A percentile compares a stretch with the other conserved stretches of the same genome.
These are phyloP conservation scores for Baccha elongata DNA, from an alignment of 2,888 invertebrate species.

Conservation along the genomic window DNA sequence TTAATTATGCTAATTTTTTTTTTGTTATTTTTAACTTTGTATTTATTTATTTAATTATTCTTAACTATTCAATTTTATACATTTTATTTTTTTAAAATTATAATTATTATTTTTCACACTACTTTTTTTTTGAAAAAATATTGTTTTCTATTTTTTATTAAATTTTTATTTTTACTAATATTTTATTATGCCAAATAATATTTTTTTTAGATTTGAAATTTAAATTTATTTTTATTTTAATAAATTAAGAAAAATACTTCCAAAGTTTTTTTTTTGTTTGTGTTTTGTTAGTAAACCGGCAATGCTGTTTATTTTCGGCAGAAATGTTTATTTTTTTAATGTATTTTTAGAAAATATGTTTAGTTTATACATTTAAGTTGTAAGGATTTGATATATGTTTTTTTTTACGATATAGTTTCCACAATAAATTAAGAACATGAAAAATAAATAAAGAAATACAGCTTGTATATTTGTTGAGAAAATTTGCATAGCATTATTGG, in stretches of 20 bases:
- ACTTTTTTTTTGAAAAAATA: constrained; percentile 65
- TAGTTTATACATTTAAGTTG: constrained; percentile 15
- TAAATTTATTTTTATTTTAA: constrained; percentile 10
- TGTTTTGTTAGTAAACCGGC: constrained; percentile 25
- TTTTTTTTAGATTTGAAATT: constrained; percentile 26
- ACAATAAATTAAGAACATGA: not conserved
- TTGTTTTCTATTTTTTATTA: constrained; percentile 40
- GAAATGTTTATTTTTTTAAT: constrained; percentile 2
- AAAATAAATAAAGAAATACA: too few species aligned
- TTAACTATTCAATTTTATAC: constrained; percentile 66
- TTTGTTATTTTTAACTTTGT: constrained; percentile 26
- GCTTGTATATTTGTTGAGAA: too few species aligned
- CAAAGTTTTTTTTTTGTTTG: not conserved
- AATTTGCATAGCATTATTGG: too few species aligned
- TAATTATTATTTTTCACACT: constrained; percentile 48
- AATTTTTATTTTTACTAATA: constrained; percentile 17
- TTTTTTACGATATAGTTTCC: constrained; percentile 2
- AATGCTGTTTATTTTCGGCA: constrained; percentile 9
- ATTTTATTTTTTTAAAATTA: constrained; percentile 29
- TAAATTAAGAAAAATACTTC: constrained; percentile 16
- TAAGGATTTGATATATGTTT: constrained; percentile 2
- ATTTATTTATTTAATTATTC: constrained; percentile 56
- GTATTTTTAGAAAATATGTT: not conserved
- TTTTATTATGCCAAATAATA: constrained; percentile 42
- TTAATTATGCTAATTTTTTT: constrained; percentile 58